A percentile compares a stretch with the other conserved stretches of the same genome.
These are phyloP conservation scores for Procambarus clarkii DNA, from an alignment of 1,140 invertebrate genomes.

Conservation along the genomic window DNA sequence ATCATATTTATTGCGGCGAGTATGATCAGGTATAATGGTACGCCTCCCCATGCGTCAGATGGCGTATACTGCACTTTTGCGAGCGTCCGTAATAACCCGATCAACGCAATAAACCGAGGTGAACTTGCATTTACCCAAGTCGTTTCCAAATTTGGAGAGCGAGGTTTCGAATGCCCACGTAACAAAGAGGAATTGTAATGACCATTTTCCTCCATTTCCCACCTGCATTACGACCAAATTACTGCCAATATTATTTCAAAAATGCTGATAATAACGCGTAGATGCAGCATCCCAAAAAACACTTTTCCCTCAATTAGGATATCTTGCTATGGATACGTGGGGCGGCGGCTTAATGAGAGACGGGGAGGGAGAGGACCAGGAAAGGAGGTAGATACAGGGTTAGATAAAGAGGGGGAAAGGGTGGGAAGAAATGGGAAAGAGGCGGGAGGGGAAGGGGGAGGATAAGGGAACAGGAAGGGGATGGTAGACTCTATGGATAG, in stretches of 20 bases:
- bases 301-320: slow-evolving; percentile 62
- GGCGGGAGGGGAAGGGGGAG: too few relatives aligned
- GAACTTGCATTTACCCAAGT: slow-evolving; percentile 37
- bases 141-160: slow-evolving; percentile 55
- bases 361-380: background rate
- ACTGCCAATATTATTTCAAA: slow-evolving; percentile 70
- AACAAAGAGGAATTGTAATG: slow-evolving; percentile 68
- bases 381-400: background rate
- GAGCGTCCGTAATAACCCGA: slow-evolving; percentile 9
- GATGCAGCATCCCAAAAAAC: slow-evolving; percentile 49
- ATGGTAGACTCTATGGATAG: background rate
- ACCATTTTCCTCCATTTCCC: slow-evolving; percentile 58
- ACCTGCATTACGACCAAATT: slow-evolving; percentile 67
- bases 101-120: slow-evolving; percentile 4
- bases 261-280: slow-evolving; percentile 56
- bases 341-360: slow-evolving; percentile 22
- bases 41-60: background rate
- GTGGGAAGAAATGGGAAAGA: background rate
- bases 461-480: background rate
- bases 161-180: slow-evolving; percentile 58
- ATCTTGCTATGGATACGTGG: slow-evolving; percentile 61
- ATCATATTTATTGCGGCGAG: background rate
- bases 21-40: background rate
- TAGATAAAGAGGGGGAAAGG: background rate
- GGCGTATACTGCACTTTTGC: slow-evolving; percentile 1